Evolutionary conservation across 1,140 invertebrate species (phyloP), one percentile per base, ranked within the genome.

Genomic region (Colletes gigas): DNA sequence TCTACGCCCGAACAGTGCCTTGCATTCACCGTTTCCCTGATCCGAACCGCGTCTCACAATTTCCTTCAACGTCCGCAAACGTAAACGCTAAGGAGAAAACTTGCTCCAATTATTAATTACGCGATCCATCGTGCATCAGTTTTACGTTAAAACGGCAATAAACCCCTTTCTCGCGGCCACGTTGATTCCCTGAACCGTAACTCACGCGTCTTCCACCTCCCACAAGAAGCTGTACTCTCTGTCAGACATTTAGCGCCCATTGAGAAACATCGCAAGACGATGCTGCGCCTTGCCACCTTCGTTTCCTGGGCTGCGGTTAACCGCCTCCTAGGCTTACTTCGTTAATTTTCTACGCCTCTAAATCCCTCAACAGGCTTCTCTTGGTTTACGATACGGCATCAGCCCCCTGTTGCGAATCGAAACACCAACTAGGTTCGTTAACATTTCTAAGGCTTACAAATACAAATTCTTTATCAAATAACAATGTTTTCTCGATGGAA

Each of bases 241-340:
- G 71, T 50, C 83, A 79, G 81, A 85, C 83, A 85, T 81, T 87
- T 87, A 83, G 60, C 81, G 77, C 66, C 73, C 85, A 87, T 86
- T 87, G 85, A 87, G 85, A 83, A 87, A 87, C 84, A 81, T 62
- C 66, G 71, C 55, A 73, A 30, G 84, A 86, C 69, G 84, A 63
- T 81, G 83, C 79, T 84, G 78, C 78, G 73, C 84, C 70, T 44
- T 68, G 47, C 59, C 75, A 57, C 68, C 76, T 85, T 83, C 80
- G 69, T 85, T 67, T 67, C 6, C 19, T 50, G n/a, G 6, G 19
- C 47, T 73, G 81, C 82, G 73, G 74, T 73, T 78, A 69, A 72
- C 63, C 68, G 79, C 65, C 76, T 80, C 78, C 54, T 66, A 54
- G 69, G 60, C 67, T 47, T 41, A 66, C 52, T 77, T 65, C 9